Evolutionary conservation across 2,797 vertebrate genomes (phyloP).

Genomic region (Spatula clypeata): DNA sequence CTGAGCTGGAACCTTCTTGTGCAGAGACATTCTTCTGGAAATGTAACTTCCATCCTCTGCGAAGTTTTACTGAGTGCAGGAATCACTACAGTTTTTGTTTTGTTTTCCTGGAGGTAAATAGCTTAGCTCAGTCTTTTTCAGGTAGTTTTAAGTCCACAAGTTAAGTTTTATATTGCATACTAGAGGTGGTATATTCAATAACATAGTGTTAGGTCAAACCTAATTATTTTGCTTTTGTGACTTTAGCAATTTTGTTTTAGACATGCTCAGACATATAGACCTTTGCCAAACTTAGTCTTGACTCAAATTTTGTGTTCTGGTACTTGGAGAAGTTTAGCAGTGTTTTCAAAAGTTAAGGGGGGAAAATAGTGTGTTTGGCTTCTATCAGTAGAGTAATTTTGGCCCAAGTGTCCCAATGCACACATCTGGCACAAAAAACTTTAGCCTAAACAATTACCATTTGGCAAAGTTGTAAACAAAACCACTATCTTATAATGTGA

Average conservation of each 20-base stretch:
- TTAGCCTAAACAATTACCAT: background rate
- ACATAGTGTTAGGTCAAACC: background rate
- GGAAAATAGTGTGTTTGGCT: background rate
- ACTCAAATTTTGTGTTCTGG: background rate
- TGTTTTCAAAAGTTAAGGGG: background rate
- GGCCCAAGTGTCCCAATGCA: background rate
- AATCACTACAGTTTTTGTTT: background rate
- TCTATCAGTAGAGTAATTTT: background rate
- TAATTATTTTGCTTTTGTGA: background rate
- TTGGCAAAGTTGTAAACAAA: background rate
- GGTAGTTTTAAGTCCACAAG: background rate
- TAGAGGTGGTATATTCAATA: background rate
- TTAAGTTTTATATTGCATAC: background rate
- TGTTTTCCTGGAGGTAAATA: background rate
- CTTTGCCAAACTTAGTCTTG: background rate
- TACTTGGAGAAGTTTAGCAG: background rate
- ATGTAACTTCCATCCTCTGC: background rate
- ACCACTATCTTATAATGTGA: background rate
- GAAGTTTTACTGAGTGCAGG: background rate
- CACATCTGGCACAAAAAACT: background rate
- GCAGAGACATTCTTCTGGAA: background rate
- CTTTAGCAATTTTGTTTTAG: background rate
- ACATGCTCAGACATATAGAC: background rate
- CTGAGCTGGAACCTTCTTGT: background rate
- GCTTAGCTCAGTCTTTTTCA: background rate